Base-by-base conservation (phyloP, 2,113 vertebrate genomes). In the Eidolon helvum region DNA sequence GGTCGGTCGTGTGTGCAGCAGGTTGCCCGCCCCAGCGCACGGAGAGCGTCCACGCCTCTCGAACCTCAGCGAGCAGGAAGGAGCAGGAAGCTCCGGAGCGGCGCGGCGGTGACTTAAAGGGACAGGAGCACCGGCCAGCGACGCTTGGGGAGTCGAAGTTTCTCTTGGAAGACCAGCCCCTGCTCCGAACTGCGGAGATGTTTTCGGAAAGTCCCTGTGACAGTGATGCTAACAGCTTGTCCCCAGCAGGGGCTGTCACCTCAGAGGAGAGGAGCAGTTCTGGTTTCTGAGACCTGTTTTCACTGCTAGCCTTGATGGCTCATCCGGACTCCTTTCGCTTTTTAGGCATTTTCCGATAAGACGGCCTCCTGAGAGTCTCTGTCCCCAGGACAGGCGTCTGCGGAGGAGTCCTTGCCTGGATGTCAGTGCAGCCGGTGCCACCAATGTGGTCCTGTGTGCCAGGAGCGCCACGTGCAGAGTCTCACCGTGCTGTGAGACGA, bases 41-140 rank as follows among this genome's bases (percentile, higher is more conserved):
- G 19, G 63, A 63, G 77, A 85, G 50, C 50, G 33, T 77, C 43
- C 26, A 10, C 10, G 55, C 72, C 15, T 6, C 63, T 59, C 61
- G 45, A 45, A 35, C 5, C 35, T 86, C 61, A 18, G 26, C 68
- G 50, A 10, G 80, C 65, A 53, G 55, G 72, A 69, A 65, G 55
- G 50, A 10, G 80, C 65, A 53, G 55, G 72, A 69, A 65, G 55
- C 66, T 6, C 59, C 11, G 8, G 88, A 28, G 38, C 12, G 26
- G 38, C 22, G 5, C 10, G 0, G 2, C 4, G 45, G 15, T 77
- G 15, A 69, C 71, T 85, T 90, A 95, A 90, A 90, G 79, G 48
- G 87, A 85, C 79, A 90, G 92, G 45, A n/a, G 19, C 71, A 40
- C 12, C 48, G 16, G 18, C 43, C 63, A 40, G 22, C 74, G 93